Percentiles rank a stretch among this genome's conserved stretches.
These are phyloP conservation scores for Oscheius onirici DNA, from an alignment of 2,888 invertebrate genomes.

Conservation along the genomic window DNA sequence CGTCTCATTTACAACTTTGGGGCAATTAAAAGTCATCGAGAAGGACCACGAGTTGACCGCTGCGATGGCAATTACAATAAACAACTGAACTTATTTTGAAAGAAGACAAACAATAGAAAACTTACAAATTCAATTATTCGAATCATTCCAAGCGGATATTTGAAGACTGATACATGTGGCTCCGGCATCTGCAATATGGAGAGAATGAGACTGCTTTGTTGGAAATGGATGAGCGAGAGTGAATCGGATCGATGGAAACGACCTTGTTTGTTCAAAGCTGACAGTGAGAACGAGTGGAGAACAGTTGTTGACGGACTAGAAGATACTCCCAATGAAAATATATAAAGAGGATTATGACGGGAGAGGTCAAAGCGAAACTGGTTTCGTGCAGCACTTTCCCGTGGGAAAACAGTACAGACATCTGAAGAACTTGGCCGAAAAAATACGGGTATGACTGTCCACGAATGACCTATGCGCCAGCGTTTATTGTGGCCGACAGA, in stretches of 20 bases:
- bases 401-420: not conserved
- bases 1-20: not conserved
- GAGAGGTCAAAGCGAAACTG: not conserved
- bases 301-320: no score
- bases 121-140: constrained; percentile 65
- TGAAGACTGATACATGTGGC: constrained; percentile 52
- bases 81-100: constrained; percentile 44
- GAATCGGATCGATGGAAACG: no score
- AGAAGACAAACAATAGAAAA: constrained; percentile 28
- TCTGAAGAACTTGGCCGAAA: no score
- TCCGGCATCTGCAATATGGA: constrained; percentile 11
- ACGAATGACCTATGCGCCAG: no score
- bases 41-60: constrained; percentile 64
- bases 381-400: not conserved
- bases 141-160: constrained; percentile 70
- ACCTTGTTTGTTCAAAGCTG: no score
- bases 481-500: no score
- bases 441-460: no score
- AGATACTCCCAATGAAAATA: not conserved
- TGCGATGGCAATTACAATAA: constrained; percentile 65
- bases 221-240: not conserved
- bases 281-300: no score
- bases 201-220: not conserved
- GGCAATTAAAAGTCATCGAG: constrained; percentile 50
- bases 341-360: not conserved